Percentiles rank a stretch among this genome's conserved stretches.
Conservation (phyloP, 2,888 invertebrate species). For the Beris chalybata region DNA sequence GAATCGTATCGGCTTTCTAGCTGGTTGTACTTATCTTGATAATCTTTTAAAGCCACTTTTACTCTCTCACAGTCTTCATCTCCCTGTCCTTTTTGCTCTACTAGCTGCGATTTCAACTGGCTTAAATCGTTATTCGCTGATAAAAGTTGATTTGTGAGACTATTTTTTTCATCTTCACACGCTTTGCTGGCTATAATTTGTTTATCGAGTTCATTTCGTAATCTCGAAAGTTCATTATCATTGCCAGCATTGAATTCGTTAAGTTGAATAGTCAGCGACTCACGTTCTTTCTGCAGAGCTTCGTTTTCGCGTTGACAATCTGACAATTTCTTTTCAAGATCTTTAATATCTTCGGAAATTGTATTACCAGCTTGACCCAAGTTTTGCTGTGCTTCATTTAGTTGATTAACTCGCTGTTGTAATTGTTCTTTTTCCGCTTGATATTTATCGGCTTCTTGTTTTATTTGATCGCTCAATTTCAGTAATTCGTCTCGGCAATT, state of each 20-base stretch:
- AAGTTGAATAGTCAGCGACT: background rate
- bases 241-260: background rate
- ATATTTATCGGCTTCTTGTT: background rate
- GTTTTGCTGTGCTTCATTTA: background rate
- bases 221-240: background rate
- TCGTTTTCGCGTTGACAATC: conserved; percentile 1
- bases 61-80: conserved; percentile 10
- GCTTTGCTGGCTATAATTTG: background rate
- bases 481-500: conserved; percentile 18
- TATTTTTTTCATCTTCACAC: background rate
- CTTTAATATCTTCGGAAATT: background rate
- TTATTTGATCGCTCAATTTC: conserved; percentile 15
- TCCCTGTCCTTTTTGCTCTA: background rate
- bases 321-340: conserved; percentile 3
- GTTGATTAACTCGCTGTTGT: background rate
- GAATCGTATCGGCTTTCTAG: conserved; percentile 16
- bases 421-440: conserved; percentile 9
- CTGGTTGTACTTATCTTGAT: conserved; percentile 5
- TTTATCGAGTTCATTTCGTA: background rate
- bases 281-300: conserved; percentile 10
- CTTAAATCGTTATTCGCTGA: background rate
- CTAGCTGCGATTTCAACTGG: background rate
- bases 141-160: background rate
- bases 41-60: conserved; percentile 1
- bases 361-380: background rate